Evolutionary conservation across 2,888 invertebrate genomes (phyloP), one percentile per base, ranked within the genome.

Genomic region (Thymelicus lineola): DNA sequence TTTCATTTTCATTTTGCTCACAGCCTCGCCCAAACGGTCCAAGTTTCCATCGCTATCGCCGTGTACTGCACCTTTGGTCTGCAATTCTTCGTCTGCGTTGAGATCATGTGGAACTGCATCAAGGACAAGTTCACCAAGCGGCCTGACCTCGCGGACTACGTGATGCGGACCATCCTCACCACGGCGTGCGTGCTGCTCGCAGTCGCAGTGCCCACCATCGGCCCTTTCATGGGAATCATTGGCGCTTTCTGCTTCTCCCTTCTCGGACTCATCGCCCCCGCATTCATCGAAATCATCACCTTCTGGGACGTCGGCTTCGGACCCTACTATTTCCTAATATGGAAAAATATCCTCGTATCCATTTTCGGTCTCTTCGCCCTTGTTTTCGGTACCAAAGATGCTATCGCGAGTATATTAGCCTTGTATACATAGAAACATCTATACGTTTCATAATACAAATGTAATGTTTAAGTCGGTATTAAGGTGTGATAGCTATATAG

Each of bases 31-130:
- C 97, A 98, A 94, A 91, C 96, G 55, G 98, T 98, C 12, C 97
- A 97, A 88, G 91, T 98, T 71, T 93, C 98, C 72, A 98, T 99
- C 82, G 97, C 96, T 4, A 85, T 98, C 59, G 98, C 98, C 9
- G 98, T 99, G 0, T 98, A 97, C 89, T 97, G 98, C 87, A 98
- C 99, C 0, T 99, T 98, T 85, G 98, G 98, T 7, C 95, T 99
- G 15, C 99, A 99, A 91, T 98, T 99, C 91, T 99, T 97, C 91
- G 99, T 99, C 15, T 98, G 99, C 86, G 95, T 99, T 70, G 97
- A 98, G 82, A 98, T 99, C 76, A 96, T 96, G 74, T 98, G 98
- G 98, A 97, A 96, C 79, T 94, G 94, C 65, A 93, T 99, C 65
- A 97, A 97, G 83, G 96, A 97, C 0, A 95, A 94, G 75, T 96